Evolutionary conservation across 2,797 vertebrate genomes (phyloP).

Genomic region (Anguilla pacifica): DNA sequence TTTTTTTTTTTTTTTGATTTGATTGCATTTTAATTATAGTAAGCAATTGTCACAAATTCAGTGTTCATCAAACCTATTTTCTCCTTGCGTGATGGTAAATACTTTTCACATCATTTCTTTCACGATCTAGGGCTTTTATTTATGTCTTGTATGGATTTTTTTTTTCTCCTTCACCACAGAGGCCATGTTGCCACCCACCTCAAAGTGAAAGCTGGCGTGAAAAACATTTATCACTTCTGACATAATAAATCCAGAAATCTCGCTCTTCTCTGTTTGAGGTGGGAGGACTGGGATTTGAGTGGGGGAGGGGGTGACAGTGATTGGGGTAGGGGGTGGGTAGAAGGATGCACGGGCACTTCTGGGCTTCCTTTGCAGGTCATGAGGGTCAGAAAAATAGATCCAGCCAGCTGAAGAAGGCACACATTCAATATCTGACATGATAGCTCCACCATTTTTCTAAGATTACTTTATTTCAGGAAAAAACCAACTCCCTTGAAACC

Average conservation of each 20-base stretch:
- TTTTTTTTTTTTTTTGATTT: not conserved
- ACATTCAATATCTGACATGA: not conserved
- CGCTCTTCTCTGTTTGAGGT: not conserved
- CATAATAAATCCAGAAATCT: not conserved
- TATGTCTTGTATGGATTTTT: conserved; percentile 13
- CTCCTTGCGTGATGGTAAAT: not conserved
- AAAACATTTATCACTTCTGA: not conserved
- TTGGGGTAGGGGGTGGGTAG: not conserved
- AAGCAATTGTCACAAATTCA: not conserved
- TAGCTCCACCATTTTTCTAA: not conserved
- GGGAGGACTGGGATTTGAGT: not conserved
- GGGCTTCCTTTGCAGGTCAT: not conserved
- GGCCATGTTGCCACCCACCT: conserved; percentile 8
- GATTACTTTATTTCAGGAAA: not conserved
- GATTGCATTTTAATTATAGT: not conserved
- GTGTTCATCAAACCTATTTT: not conserved
- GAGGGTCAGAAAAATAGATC: not conserved
- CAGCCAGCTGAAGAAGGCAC: not conserved
- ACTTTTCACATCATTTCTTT: conserved; percentile 10
- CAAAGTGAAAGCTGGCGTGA: not conserved
- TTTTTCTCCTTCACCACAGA: not conserved
- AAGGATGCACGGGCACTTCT: not conserved
- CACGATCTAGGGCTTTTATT: not conserved
- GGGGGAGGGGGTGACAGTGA: not conserved
- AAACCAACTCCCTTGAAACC: not conserved